Evolutionary conservation across 2,888 invertebrate species (phyloP).

Genomic region (Didymodactylos carnosus): DNA sequence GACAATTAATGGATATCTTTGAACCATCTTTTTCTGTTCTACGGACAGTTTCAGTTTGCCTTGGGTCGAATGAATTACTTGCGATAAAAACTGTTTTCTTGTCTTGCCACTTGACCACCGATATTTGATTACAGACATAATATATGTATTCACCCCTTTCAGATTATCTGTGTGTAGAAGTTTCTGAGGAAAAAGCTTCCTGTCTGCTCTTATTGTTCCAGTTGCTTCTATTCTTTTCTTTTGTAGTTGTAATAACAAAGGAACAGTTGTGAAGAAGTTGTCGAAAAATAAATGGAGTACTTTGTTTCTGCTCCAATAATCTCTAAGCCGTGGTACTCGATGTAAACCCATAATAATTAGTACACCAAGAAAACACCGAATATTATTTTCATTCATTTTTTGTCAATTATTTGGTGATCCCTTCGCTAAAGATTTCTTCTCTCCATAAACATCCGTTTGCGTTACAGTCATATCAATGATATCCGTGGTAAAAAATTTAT

Average conservation of each 20-base stretch:
- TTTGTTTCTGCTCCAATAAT: background rate
- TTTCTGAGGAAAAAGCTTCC: background rate
- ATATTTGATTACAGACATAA: background rate
- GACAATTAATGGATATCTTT: background rate
- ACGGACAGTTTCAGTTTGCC: background rate
- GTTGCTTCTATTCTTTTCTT: background rate
- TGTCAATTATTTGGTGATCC: background rate
- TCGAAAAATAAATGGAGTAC: background rate
- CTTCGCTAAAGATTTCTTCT: background rate
- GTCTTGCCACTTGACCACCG: conserved; percentile 5
- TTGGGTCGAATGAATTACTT: background rate
- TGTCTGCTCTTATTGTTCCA: background rate
- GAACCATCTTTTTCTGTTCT: background rate
- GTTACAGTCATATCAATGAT: background rate
- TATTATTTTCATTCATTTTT: background rate
- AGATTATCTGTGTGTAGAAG: background rate
- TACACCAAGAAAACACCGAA: background rate
- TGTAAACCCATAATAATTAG: background rate
- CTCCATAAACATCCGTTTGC: background rate
- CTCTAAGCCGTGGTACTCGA: background rate
- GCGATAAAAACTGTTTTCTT: background rate
- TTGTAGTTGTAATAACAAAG: background rate
- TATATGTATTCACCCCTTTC: conserved; percentile 2
- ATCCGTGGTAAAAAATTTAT: background rate
- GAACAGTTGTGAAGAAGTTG: background rate